A percentile compares a stretch with the other conserved stretches of the same genome.
Evolutionary conservation across 2,888 invertebrate genomes (phyloP).

Genomic region (Calliscelio sp.): DNA sequence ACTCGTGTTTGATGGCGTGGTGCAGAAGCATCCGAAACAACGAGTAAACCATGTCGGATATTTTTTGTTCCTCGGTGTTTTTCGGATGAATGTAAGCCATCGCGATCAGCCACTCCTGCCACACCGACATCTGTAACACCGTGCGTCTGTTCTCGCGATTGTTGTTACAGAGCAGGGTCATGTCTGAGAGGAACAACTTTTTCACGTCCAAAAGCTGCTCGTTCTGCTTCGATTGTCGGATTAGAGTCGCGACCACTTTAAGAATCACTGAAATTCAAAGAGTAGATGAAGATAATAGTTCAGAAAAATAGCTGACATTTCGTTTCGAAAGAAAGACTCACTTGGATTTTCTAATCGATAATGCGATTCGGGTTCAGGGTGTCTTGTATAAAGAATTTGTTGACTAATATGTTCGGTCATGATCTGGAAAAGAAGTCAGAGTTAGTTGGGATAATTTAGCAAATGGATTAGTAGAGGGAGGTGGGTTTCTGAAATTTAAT

Average conservation of each 20-base stretch:
- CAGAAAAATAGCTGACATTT: no score
- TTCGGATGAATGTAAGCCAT: constrained; percentile 99
- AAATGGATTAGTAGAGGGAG: no score
- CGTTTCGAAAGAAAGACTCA: no score
- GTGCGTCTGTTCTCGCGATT: constrained; percentile 98
- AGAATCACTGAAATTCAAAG: constrained; percentile 96
- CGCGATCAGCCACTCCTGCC: constrained; percentile 99
- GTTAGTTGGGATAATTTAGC: no score
- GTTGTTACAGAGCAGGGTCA: constrained; percentile 99
- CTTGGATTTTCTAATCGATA: constrained; percentile 98
- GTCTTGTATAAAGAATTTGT: constrained; percentile 96
- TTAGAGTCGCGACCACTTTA: constrained; percentile 98
- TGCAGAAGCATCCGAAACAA: constrained; percentile 98
- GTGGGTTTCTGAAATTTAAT: constrained; percentile 14
- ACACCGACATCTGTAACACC: constrained; percentile 99
- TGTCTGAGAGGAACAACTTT: constrained; percentile 98
- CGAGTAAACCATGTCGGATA: constrained; percentile 99
- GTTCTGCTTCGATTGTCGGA: constrained; percentile 98
- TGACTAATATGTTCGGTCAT: constrained; percentile 99
- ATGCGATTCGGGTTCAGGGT: constrained; percentile 98
- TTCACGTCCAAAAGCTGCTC: constrained; percentile 97
- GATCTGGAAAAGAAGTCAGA: no score
- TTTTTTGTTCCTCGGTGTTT: constrained; percentile 97
- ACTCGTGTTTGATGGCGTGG: constrained; percentile 99
- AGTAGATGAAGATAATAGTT: no score